These are phyloP conservation scores for Scaptomyza polygonia DNA, from an alignment of 2,888 invertebrate species.

Conservation along the genomic window DNA sequence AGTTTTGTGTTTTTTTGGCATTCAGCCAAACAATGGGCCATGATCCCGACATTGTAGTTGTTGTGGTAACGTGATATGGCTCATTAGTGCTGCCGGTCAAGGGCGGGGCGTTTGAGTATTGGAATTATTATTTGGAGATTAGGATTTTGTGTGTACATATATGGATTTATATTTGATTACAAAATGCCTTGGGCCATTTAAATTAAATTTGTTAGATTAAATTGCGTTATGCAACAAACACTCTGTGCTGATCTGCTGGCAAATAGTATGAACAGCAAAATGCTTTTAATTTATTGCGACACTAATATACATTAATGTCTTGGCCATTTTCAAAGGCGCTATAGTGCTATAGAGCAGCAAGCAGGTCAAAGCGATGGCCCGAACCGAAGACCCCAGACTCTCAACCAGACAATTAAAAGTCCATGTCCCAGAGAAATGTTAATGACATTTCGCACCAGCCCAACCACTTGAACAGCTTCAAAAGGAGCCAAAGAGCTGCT, in stretches of 20 bases:
- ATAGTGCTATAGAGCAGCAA: constrained; percentile 10
- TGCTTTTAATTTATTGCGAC: constrained; percentile 80
- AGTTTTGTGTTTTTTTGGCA: constrained; percentile 11
- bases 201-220: constrained; percentile 70
- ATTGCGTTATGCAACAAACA: constrained; percentile 50
- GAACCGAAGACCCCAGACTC: constrained; percentile 21
- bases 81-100: constrained; percentile 52
- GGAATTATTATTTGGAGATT: constrained; percentile 10
- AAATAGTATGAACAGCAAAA: constrained; percentile 80
- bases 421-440: constrained; percentile 79
- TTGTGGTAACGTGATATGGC: constrained; percentile 64
- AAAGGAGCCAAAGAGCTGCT: constrained; percentile 16
- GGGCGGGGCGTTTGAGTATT: neutral
- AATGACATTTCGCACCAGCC: constrained; percentile 74
- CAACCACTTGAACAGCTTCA: constrained; percentile 39
- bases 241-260: constrained; percentile 21
- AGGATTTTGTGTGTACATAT: constrained; percentile 17
- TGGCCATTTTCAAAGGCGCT: constrained; percentile 62
- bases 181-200: constrained; percentile 52
- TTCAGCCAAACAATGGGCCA: constrained; percentile 23
- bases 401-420: constrained; percentile 71
- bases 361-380: constrained; percentile 37
- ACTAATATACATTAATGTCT: constrained; percentile 79
- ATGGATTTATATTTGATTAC: constrained; percentile 60
- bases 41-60: constrained; percentile 44